Conservation (phyloP, 2,888 invertebrate genomes). For the Athalia rosae region DNA sequence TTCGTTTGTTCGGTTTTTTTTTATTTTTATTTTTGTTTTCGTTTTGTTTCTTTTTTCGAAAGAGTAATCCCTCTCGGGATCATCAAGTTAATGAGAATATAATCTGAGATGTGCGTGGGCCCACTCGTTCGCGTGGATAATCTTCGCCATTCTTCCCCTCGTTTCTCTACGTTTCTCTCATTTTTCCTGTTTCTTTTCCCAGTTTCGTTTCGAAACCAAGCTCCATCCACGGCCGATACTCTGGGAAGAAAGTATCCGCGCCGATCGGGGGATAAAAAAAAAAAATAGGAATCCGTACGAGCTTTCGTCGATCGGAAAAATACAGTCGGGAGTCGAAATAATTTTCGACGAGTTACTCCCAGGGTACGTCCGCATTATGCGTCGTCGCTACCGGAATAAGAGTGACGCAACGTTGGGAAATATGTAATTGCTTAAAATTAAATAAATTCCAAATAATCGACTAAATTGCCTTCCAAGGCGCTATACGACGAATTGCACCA, state of each 20-base stretch:
- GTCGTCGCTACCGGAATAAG: neutral
- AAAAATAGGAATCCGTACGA: no score
- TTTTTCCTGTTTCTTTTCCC: neutral
- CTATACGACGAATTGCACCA: conserved; percentile 57
- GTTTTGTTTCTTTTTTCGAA: conserved; percentile 47
- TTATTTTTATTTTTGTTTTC: conserved; percentile 32
- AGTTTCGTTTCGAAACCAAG: neutral
- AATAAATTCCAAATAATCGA: conserved; percentile 45
- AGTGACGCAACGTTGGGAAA: neutral
- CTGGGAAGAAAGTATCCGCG: no score
- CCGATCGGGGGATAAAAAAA: no score
- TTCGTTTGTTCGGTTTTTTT: conserved; percentile 44
- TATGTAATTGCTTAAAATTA: conserved; percentile 41
- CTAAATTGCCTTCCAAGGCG: conserved; percentile 45
- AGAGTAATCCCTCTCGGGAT: conserved; percentile 54
- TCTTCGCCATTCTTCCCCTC: conserved; percentile 43
- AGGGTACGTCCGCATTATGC: neutral
- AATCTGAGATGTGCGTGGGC: conserved; percentile 69
- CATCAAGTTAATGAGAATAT: conserved; percentile 67
- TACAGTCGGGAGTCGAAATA: no score
- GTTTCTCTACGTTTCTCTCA: conserved; percentile 37
- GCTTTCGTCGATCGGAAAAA: no score
- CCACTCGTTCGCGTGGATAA: conserved; percentile 58
- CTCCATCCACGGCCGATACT: neutral
- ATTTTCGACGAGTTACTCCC: no score